Conservation (phyloP, 2,113 vertebrate species). For the rat (Rattus norvegicus) region DNA sequence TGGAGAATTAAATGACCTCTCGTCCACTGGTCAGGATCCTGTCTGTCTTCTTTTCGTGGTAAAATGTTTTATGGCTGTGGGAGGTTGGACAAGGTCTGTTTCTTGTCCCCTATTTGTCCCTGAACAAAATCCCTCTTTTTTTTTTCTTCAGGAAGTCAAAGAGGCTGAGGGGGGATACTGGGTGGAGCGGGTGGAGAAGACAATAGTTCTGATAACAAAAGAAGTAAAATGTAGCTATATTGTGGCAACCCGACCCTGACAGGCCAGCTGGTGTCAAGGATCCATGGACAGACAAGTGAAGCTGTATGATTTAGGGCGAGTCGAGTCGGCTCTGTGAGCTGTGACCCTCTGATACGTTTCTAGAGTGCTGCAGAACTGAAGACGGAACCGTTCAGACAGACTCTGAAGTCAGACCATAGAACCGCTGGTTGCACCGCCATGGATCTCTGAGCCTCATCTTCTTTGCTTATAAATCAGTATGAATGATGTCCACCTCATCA, state of each 20-base stretch:
- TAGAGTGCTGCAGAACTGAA: neutral
- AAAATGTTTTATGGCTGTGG: neutral
- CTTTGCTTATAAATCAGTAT: neutral
- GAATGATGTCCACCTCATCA: neutral
- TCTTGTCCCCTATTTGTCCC: neutral
- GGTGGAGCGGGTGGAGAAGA: neutral
- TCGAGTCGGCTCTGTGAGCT: constrained; percentile 66
- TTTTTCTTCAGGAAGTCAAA: neutral
- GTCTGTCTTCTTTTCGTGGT: neutral
- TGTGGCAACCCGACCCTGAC: neutral
- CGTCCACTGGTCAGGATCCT: neutral
- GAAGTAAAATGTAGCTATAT: neutral
- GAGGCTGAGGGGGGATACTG: neutral
- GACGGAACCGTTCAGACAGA: neutral
- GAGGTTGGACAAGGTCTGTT: neutral
- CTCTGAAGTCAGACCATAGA: neutral
- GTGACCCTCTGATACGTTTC: constrained; percentile 10
- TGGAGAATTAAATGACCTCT: neutral
- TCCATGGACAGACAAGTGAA: constrained; percentile 61
- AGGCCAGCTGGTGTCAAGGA: constrained; percentile 58
- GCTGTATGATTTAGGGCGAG: neutral
- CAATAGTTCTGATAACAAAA: neutral
- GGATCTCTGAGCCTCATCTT: neutral
- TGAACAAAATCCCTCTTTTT: constrained; percentile 53
- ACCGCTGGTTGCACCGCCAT: accelerated